Evolutionary conservation across 2,113 vertebrate genomes (phyloP), one percentile per base, ranked within the genome.

Genomic region (Erythrocercus mccallii): DNA sequence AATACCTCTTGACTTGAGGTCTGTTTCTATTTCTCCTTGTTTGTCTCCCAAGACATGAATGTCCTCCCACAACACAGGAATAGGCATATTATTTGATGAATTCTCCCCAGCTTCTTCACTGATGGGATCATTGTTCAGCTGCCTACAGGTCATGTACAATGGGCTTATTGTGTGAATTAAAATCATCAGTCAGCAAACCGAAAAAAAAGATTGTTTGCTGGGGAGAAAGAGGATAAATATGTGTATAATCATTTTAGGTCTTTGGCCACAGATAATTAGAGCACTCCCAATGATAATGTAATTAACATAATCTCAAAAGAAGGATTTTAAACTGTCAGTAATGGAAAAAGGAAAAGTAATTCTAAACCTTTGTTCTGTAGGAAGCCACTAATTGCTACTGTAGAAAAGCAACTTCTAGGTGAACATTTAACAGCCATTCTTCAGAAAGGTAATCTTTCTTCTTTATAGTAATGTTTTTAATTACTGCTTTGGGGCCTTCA

Each of bases 341-440:
- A 77, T 72, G 44, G 94, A 57, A 92, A 86, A 95, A 94, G 61
- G 86, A 95, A 96, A 77, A 95, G 24, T 98, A 97, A 97, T 97
- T 97, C 86, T 98, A 89, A 97, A 96, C 42, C 1, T 92, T 94
- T 97, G 65, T 95, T 83, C 96, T 96, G 48, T 97, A 99, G 99
- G 98, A 99, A 99, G 98, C 98, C 99, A 81, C 98, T 99, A 95
- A 99, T 99, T 97, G 99, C 99, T 87, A 99, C 99, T 86, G 99
- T 99, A 97, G 99, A 99, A 98, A 99, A 99, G 92, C 99, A 99
- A 90, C 97, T 99, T 95, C 98, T 99, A 95, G 99, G 99, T 96
- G 99, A 99, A 99, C 99, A 99, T 97, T 98, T 99, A 97, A 98
- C 99, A 61, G 97, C 99, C 73, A 99, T 99, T 97, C 98, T 99